Percentiles rank a stretch among this genome's conserved stretches.
Evolutionary conservation across 1,140 invertebrate genomes (phyloP).

Genomic region (Palaemon carinicauda): DNA sequence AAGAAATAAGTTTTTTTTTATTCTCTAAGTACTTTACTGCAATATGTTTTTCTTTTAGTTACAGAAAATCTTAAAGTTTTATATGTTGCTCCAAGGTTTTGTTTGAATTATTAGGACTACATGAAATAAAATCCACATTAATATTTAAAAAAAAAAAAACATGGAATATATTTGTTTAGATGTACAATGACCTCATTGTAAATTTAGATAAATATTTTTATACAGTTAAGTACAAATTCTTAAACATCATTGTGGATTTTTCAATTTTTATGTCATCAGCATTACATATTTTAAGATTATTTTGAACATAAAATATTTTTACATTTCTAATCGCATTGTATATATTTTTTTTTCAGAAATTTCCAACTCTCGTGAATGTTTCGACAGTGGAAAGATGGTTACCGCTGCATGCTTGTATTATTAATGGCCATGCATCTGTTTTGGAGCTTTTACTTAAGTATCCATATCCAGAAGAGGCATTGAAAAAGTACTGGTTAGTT

Average conservation of each 20-base stretch:
- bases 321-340: background rate
- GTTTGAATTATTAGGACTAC: too few species aligned
- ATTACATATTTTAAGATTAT: background rate
- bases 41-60: too few species aligned
- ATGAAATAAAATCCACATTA: too few species aligned
- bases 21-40: too few species aligned
- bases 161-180: too few species aligned
- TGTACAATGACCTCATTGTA: background rate
- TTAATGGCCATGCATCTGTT: slow-evolving; percentile 82
- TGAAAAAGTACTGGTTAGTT: slow-evolving; percentile 70
- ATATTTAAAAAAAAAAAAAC: too few species aligned
- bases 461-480: slow-evolving; percentile 78
- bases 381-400: slow-evolving; percentile 91
- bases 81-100: too few species aligned
- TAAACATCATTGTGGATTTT: background rate
- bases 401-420: slow-evolving; percentile 90
- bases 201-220: background rate
- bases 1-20: too few species aligned
- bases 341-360: slow-evolving; percentile 67
- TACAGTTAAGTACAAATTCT: slow-evolving; percentile 10
- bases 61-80: too few species aligned
- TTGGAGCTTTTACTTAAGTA: slow-evolving; percentile 82
- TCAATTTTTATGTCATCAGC: background rate
- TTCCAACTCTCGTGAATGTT: slow-evolving; percentile 73
- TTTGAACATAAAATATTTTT: background rate